Conservation (phyloP, 2,888 invertebrate genomes). For the Megamerina dolium region DNA sequence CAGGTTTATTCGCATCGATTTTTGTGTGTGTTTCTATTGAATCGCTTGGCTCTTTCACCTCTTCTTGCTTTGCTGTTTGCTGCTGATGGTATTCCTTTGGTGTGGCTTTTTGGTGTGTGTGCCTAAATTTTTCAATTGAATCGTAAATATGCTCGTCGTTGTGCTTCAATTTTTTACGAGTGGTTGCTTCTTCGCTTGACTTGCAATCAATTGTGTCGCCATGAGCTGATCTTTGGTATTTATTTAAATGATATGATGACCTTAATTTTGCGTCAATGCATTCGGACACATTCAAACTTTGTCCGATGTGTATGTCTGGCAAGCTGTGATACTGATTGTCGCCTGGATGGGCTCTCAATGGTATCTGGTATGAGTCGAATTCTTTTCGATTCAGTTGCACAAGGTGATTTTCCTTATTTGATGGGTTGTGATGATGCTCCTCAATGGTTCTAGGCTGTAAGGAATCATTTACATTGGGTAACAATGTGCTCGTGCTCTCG, state of each 20-base stretch:
- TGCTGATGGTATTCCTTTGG: conserved; percentile 38
- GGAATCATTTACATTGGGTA: neutral
- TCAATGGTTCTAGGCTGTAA: neutral
- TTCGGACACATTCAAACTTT: conserved; percentile 64
- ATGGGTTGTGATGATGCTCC: neutral
- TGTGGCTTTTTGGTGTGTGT: conserved; percentile 42
- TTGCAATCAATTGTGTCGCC: conserved; percentile 3
- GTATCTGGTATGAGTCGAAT: conserved; percentile 25
- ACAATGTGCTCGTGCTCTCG: conserved; percentile 1
- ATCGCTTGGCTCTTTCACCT: conserved; percentile 4
- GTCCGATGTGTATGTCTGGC: conserved; percentile 65
- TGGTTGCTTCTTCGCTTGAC: conserved; percentile 1
- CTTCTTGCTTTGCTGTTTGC: conserved; percentile 22
- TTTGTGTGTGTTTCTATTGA: conserved; percentile 10
- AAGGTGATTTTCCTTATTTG: neutral
- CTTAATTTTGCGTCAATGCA: conserved; percentile 65
- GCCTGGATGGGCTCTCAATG: conserved; percentile 44
- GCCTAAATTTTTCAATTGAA: conserved; percentile 45
- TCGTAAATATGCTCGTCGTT: conserved; percentile 38
- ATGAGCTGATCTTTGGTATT: conserved; percentile 28
- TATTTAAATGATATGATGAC: conserved; percentile 43
- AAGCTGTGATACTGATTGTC: conserved; percentile 67
- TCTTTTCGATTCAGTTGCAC: conserved; percentile 29
- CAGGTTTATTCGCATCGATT: conserved; percentile 11
- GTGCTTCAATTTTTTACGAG: neutral